phyloP scores from a whole-genome alignment of 2,797 vertebrate genomes.

The Graptemys geographica region DNA sequence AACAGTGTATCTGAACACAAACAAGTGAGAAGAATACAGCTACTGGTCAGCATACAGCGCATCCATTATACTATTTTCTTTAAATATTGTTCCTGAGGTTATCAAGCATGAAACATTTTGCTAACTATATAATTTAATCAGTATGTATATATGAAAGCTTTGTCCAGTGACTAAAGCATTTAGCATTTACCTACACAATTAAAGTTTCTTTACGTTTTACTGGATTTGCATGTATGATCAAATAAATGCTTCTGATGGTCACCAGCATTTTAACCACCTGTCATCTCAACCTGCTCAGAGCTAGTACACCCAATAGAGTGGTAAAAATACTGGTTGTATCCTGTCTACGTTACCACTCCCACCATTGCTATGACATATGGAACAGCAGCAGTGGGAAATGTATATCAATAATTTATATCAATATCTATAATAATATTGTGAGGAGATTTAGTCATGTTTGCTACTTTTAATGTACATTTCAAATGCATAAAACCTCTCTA shows the following conservation, averaged over 20 bases:
- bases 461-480: not conserved
- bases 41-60: not conserved
- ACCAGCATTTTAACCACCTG: not conserved
- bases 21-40: not conserved
- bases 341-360: not conserved
- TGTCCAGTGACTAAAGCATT: not conserved
- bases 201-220: not conserved
- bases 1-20: not conserved
- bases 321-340: not conserved
- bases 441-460: not conserved
- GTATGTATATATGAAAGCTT: not conserved
- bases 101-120: not conserved
- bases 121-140: not conserved
- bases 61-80: not conserved
- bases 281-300: not conserved
- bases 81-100: slow-evolving; percentile 2
- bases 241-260: not conserved
- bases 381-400: not conserved
- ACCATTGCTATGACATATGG: not conserved
- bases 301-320: not conserved
- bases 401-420: not conserved
- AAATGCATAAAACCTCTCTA: not conserved
- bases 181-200: not conserved
- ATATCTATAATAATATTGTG: not conserved
- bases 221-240: not conserved